Evolutionary conservation across 2,888 invertebrate species (phyloP).

Genomic region (Calliopum simillimum): DNA sequence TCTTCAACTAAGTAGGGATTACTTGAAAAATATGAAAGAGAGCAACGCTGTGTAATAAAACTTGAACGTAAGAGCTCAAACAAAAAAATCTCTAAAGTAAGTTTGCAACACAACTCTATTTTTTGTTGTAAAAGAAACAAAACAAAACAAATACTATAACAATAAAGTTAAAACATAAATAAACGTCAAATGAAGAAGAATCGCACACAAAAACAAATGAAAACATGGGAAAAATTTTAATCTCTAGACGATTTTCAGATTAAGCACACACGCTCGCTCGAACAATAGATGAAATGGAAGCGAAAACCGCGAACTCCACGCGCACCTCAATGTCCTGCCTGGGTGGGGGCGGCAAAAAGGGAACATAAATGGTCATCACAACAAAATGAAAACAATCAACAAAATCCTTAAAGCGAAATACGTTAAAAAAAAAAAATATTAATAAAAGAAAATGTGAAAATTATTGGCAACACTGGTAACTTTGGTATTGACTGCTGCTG

Average conservation of each 20-base stretch:
- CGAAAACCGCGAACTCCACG: too few relatives aligned
- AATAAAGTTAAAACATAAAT: neutral
- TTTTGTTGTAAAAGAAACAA: neutral
- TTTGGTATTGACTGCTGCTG: neutral
- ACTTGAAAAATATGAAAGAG: neutral
- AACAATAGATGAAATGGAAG: conserved; percentile 29
- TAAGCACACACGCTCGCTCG: conserved; percentile 28
- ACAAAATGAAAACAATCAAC: conserved; percentile 26
- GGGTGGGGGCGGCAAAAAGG: neutral
- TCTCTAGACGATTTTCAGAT: conserved; percentile 31
- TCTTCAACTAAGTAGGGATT: too few relatives aligned
- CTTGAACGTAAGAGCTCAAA: neutral
- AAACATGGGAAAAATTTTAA: conserved; percentile 19
- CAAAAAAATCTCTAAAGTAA: neutral
- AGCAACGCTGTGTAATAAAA: neutral
- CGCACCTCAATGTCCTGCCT: conserved; percentile 9
- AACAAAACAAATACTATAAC: neutral
- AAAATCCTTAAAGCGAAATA: neutral
- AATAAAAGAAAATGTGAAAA: neutral
- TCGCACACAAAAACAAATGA: neutral
- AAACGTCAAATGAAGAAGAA: neutral
- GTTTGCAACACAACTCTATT: too few relatives aligned
- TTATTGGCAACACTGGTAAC: conserved; percentile 19
- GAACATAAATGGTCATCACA: conserved; percentile 7
- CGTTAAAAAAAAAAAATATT: neutral